Evolutionary conservation across 1,140 invertebrate species (phyloP).

Genomic region (Ostrea edulis): DNA sequence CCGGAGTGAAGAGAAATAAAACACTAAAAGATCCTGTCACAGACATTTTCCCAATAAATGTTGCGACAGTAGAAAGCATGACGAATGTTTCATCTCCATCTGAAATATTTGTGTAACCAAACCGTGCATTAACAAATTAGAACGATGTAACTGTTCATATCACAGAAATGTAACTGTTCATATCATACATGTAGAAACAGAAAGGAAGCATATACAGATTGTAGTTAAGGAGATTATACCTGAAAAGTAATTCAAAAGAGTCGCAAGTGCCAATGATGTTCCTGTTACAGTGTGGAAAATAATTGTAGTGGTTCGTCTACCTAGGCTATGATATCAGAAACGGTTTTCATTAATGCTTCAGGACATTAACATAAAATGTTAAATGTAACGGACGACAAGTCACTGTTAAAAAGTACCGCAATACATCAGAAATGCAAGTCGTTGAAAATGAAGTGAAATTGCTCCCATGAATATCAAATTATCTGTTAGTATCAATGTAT

Average conservation of each 20-base stretch:
- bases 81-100: not conserved
- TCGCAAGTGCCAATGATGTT: not conserved
- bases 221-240: not conserved
- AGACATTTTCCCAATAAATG: slow-evolving; percentile 9
- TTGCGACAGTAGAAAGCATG: not conserved
- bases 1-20: slow-evolving; percentile 7
- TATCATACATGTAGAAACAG: no score
- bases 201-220: no score
- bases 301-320: not conserved
- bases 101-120: not conserved
- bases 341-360: not conserved
- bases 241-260: slow-evolving; percentile 1
- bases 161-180: no score
- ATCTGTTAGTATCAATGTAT: no score
- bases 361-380: no score
- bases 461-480: no score
- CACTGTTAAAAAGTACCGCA: no score
- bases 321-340: not conserved
- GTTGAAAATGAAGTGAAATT: no score
- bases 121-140: no score
- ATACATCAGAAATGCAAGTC: no score
- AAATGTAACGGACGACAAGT: no score
- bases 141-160: no score
- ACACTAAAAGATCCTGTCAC: not conserved
- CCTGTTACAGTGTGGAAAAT: not conserved